Evolutionary conservation across 2,113 vertebrate genomes (phyloP).

Genomic region (Piprites chloris): DNA sequence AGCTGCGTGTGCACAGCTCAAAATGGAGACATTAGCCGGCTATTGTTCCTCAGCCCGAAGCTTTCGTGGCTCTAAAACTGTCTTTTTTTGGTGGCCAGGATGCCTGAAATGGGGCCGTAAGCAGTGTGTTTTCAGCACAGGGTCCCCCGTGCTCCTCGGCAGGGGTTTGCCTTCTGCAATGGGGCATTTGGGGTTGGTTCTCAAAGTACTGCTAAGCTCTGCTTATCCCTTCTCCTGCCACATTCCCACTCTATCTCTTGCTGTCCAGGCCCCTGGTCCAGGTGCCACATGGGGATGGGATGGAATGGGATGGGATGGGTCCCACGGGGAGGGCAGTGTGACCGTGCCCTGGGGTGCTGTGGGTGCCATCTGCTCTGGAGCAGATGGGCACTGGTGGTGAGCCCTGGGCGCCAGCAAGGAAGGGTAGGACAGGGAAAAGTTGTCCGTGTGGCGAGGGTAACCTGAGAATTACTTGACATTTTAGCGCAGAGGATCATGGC

Average conservation of each 20-base stretch:
- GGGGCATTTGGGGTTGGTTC: rapidly evolving
- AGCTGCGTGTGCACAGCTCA: neutral
- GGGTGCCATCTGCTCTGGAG: conserved; percentile 19
- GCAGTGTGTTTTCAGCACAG: rapidly evolving
- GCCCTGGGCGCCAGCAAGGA: rapidly evolving
- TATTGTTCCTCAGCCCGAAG: neutral
- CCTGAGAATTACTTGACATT: conserved; percentile 11
- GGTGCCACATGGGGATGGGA: rapidly evolving
- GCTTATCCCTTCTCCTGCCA: rapidly evolving
- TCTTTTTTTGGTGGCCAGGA: neutral
- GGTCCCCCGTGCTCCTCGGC: rapidly evolving
- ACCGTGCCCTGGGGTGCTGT: neutral
- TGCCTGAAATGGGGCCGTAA: neutral
- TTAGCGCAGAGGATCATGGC: conserved; percentile 19
- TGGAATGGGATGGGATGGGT: neutral
- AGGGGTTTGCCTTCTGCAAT: rapidly evolving
- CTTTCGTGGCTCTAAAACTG: neutral
- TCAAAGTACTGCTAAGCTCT: neutral
- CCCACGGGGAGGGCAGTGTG: neutral
- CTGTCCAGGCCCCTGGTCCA: rapidly evolving
- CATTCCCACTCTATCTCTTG: rapidly evolving
- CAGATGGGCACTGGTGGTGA: conserved; percentile 57
- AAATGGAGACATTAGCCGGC: neutral
- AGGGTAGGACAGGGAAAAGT: neutral
- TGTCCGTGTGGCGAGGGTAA: neutral